Base-by-base conservation (phyloP, 2,797 vertebrate genomes). In the Trachurus trachurus region DNA sequence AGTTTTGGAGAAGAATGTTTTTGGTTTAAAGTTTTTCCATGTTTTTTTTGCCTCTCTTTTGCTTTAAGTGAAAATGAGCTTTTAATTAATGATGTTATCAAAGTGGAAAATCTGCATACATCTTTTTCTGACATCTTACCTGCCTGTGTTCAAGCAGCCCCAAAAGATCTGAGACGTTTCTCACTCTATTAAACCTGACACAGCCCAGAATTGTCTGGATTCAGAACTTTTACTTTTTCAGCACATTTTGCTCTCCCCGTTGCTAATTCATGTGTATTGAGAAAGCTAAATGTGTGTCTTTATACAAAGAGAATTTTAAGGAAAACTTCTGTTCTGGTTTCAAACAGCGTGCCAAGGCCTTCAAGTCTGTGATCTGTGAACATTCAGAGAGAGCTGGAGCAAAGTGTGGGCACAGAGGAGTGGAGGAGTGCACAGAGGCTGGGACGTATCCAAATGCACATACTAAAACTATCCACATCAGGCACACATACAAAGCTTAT, bases 361-460 rank as follows among this genome's bases (percentile, higher is more conserved):
- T 39, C 15, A 22, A 47, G 65, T 21, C 65, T 81, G 56, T 69
- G 79, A 90, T 85, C 73, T 79, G 73, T 49, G 54, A 60, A 64
- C 47, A 77, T 77, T 78, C 66, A 52, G 42, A 80, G 29, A 65
- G 42, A 80, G 64, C 13, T 65, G 64, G 42, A 26, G 76, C 22
- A 77, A 74, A 83, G 66, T 53, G 67, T 56, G 34, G 58, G 47
- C 81, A 53, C 74, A 66, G 71, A 74, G 76, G 60, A 77, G 67
- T 3, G 40, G 61, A 66, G 71, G 22, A 44, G 52, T 22, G 60
- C 47, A 40, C 44, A 66, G 64, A 69, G 70, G 61, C 52, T 76
- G 68, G 70, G 45, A 78, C 76, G 74, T 73, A 61, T 78, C 76
- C 62, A 83, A 72, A 58, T 6, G 52, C 69, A 84, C 50, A 74